Percentiles rank a stretch among this genome's conserved stretches.
These are phyloP conservation scores for Pammene fasciana DNA, from an alignment of 2,888 invertebrate genomes.

Conservation along the genomic window DNA sequence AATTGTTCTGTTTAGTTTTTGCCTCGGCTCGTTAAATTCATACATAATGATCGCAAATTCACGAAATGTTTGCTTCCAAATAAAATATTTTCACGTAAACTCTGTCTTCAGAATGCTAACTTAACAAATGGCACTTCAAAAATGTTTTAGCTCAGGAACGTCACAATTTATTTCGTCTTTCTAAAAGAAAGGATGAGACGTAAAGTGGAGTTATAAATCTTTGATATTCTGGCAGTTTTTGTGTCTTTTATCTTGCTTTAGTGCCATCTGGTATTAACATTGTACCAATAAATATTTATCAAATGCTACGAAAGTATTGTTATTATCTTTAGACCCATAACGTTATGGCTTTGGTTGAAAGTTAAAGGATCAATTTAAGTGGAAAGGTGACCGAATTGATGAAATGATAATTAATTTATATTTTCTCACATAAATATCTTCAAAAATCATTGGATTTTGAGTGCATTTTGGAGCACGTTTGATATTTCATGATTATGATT, in stretches of 20 bases:
- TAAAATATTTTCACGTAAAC: conserved; percentile 21
- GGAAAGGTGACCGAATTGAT: not conserved
- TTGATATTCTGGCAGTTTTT: conserved; percentile 24
- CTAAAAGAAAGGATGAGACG: conserved; percentile 26
- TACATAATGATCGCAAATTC: not conserved
- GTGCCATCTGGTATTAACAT: conserved; percentile 11
- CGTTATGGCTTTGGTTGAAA: not conserved
- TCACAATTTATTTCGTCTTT: conserved; percentile 30
- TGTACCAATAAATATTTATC: conserved; percentile 25
- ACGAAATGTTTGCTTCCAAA: not conserved
- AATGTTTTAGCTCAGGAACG: conserved; percentile 28
- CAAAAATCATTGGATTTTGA: too few relatives aligned
- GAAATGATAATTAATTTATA: too few relatives aligned
- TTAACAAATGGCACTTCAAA: conserved; percentile 28
- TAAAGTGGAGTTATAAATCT: conserved; percentile 29
- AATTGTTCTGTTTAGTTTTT: not conserved
- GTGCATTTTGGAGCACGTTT: too few relatives aligned
- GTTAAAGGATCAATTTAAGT: not conserved
- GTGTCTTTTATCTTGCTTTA: conserved; percentile 17
- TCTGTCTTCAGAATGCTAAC: conserved; percentile 1
- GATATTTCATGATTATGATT: too few relatives aligned
- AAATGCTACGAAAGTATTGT: not conserved
- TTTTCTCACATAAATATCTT: too few relatives aligned
- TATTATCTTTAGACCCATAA: not conserved
- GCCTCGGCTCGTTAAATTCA: conserved; percentile 3